Conservation (phyloP, 2,113 vertebrate species). For the Rhinopomastus cyanomelas region DNA sequence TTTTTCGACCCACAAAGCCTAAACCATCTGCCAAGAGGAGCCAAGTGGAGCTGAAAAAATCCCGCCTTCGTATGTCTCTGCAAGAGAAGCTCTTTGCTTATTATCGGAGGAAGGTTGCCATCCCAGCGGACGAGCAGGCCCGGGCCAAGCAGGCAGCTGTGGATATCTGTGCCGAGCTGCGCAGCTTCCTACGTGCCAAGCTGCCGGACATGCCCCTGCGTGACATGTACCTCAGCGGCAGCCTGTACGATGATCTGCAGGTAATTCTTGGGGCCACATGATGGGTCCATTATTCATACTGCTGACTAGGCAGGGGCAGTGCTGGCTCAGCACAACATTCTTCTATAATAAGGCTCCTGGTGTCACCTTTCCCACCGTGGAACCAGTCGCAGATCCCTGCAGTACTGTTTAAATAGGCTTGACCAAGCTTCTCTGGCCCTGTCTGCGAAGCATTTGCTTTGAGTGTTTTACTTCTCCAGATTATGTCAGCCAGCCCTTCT, state of each 20-base stretch:
- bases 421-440: neutral
- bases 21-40: constrained; percentile 75
- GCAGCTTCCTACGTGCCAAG: constrained; percentile 91
- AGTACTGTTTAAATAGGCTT: neutral
- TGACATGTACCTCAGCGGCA: constrained; percentile 98
- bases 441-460: neutral
- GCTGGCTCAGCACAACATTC: neutral
- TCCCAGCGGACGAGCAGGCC: constrained; percentile 87
- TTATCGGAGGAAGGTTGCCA: constrained; percentile 85
- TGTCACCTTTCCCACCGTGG: neutral
- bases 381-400: neutral
- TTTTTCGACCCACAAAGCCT: constrained; percentile 65
- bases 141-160: constrained; percentile 89
- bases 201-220: constrained; percentile 96
- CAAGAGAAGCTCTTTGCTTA: constrained; percentile 92
- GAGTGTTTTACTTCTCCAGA: neutral
- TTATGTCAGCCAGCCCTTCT: neutral
- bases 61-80: constrained; percentile 90
- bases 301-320: neutral
- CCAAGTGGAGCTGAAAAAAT: constrained; percentile 85
- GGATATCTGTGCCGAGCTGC: constrained; percentile 94
- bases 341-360: neutral
- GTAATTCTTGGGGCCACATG: constrained; percentile 57
- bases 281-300: neutral
- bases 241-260: constrained; percentile 95